Percentiles rank a stretch among this genome's conserved stretches.
Evolutionary conservation across 2,888 invertebrate genomes (phyloP).

Genomic region (Rhynchonema sp.): DNA sequence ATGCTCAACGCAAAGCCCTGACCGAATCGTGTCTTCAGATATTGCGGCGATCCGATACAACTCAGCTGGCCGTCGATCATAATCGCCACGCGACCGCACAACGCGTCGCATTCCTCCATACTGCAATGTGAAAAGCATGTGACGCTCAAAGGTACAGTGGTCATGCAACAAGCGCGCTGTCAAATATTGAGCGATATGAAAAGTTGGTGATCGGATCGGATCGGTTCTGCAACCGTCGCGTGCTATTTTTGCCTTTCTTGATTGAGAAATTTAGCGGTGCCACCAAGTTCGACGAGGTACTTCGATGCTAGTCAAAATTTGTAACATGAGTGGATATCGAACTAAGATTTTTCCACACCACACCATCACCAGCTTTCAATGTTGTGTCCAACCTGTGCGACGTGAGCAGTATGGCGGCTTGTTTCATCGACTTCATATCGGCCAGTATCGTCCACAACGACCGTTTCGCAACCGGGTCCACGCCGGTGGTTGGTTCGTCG

Average conservation of each 20-base stretch:
- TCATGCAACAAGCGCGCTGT: neutral
- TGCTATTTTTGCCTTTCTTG: no score
- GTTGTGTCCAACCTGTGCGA: constrained; percentile 39
- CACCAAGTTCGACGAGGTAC: no score
- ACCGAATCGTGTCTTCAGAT: constrained; percentile 54
- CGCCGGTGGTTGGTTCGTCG: constrained; percentile 45
- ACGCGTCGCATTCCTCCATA: neutral
- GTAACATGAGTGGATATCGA: no score
- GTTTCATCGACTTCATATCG: neutral
- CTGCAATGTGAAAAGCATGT: neutral
- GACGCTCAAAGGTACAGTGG: neutral
- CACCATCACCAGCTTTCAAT: no score
- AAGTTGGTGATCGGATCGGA: no score
- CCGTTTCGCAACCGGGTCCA: constrained; percentile 56
- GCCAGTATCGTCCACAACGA: constrained; percentile 55
- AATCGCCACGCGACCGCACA: constrained; percentile 47
- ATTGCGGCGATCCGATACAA: constrained; percentile 53
- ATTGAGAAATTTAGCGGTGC: no score
- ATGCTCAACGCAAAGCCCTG: constrained; percentile 36
- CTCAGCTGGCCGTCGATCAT: constrained; percentile 59
- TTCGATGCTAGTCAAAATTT: no score
- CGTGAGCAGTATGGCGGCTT: constrained; percentile 33
- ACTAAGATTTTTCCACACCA: no score
- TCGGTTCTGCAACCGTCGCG: no score
- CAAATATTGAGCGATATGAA: no score